phyloP scores from a whole-genome alignment of 2,113 vertebrate species.

The Acanthisitta chloris region DNA sequence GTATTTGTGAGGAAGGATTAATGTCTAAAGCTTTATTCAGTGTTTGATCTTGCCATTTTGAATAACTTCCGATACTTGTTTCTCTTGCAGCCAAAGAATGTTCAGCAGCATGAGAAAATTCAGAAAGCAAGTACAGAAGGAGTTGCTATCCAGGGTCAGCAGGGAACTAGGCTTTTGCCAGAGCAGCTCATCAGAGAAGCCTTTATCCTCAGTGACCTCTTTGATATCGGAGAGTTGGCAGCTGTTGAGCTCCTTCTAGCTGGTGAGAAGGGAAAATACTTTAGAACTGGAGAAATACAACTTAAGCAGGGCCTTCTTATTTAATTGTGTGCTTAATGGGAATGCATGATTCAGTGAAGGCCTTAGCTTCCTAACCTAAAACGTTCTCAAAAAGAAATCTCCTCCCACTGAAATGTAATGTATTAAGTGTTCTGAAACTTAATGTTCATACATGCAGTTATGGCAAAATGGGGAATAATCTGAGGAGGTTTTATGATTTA shows the following conservation, averaged over 20 bases:
- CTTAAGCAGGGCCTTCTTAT: not conserved
- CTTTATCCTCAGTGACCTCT: slow-evolving; percentile 96
- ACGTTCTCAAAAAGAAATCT: not conserved
- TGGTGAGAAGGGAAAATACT: slow-evolving; percentile 75
- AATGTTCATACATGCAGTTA: not conserved
- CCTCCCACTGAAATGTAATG: not conserved
- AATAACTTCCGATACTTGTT: slow-evolving; percentile 9
- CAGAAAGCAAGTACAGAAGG: slow-evolving; percentile 95
- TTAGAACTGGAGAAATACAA: not conserved
- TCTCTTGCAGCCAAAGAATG: slow-evolving; percentile 87
- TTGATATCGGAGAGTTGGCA: slow-evolving; percentile 92
- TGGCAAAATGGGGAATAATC: not conserved
- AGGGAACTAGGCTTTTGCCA: slow-evolving; percentile 90
- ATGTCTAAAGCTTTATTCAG: not conserved
- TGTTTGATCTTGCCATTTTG: not conserved
- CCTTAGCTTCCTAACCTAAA: not conserved
- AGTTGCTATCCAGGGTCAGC: slow-evolving; percentile 94
- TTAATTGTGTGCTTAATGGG: not conserved
- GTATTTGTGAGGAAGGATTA: not conserved
- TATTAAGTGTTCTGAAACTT: not conserved
- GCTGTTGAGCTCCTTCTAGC: slow-evolving; percentile 94
- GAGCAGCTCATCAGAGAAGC: slow-evolving; percentile 93
- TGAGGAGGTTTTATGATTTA: not conserved
- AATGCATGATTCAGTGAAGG: not conserved
- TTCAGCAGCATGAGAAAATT: slow-evolving; percentile 93